These are phyloP conservation scores for Nycticorax nycticorax DNA, from an alignment of 2,113 vertebrate species.

Conservation along the genomic window DNA sequence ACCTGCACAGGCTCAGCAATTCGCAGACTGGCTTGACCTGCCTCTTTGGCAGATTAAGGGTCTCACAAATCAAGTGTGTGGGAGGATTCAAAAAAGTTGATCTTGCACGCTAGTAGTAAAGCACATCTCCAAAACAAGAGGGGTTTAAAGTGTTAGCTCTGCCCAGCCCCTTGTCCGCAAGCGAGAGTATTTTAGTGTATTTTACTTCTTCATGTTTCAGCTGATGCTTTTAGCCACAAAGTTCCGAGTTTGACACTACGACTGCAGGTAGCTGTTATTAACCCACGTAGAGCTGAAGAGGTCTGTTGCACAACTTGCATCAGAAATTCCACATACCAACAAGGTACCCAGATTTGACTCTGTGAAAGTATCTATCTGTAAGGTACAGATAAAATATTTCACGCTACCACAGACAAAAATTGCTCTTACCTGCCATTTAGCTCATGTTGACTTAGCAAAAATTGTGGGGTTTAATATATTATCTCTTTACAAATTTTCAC, in stretches of 20 bases:
- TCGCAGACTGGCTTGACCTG: background rate
- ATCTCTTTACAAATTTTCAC: background rate
- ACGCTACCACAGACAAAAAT: background rate
- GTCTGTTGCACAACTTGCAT: background rate
- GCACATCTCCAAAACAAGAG: background rate
- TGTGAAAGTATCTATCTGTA: background rate
- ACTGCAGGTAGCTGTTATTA: background rate
- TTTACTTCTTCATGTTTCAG: background rate
- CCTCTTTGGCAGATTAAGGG: background rate
- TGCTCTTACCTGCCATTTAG: background rate
- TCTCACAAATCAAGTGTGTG: slow-evolving; percentile 27
- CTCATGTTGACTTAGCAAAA: background rate
- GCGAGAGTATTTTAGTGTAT: background rate
- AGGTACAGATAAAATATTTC: background rate
- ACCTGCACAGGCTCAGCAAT: slow-evolving; percentile 47
- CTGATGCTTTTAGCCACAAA: background rate
- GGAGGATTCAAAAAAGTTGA: background rate
- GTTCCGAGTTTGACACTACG: background rate
- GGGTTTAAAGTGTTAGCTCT: background rate
- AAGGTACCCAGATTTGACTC: background rate
- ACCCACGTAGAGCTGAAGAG: fast-evolving
- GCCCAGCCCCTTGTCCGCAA: background rate
- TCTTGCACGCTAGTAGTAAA: background rate
- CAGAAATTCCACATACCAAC: background rate
- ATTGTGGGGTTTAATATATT: background rate